Percentiles rank a stretch among this genome's conserved stretches.
Conservation (phyloP, 2,113 vertebrate genomes). For the Mellivora capensis region DNA sequence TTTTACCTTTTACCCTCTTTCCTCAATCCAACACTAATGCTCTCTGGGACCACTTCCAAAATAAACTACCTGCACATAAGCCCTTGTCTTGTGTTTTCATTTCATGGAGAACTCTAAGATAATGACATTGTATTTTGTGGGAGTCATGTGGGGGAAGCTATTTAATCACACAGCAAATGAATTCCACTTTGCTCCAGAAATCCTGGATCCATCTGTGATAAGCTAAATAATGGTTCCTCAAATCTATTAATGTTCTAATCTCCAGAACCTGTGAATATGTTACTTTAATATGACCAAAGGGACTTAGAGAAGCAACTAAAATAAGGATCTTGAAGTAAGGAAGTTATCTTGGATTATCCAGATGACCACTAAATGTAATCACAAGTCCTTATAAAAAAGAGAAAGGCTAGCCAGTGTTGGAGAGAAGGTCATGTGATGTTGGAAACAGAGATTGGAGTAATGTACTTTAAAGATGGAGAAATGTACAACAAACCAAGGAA, state of each 20-base stretch:
- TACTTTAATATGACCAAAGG: neutral
- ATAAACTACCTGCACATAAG: neutral
- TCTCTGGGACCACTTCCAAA: neutral
- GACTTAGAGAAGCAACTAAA: neutral
- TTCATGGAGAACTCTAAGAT: neutral
- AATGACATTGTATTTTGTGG: neutral
- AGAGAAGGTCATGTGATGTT: neutral
- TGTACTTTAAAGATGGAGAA: neutral
- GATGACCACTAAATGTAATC: neutral
- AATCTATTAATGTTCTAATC: neutral
- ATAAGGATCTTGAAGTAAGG: neutral
- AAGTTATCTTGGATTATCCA: neutral
- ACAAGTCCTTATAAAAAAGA: neutral
- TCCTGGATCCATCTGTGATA: neutral
- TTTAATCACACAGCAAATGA: neutral
- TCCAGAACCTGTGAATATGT: neutral
- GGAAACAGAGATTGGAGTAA: neutral
- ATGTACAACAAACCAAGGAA: neutral
- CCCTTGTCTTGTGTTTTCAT: neutral
- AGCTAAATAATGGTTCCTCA: neutral
- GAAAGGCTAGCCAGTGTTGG: neutral
- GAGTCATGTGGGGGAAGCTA: neutral
- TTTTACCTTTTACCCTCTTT: neutral
- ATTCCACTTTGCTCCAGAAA: neutral
- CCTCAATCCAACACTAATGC: neutral